phyloP scores from a whole-genome alignment of 2,113 vertebrate species.

The Hyaena hyaena region DNA sequence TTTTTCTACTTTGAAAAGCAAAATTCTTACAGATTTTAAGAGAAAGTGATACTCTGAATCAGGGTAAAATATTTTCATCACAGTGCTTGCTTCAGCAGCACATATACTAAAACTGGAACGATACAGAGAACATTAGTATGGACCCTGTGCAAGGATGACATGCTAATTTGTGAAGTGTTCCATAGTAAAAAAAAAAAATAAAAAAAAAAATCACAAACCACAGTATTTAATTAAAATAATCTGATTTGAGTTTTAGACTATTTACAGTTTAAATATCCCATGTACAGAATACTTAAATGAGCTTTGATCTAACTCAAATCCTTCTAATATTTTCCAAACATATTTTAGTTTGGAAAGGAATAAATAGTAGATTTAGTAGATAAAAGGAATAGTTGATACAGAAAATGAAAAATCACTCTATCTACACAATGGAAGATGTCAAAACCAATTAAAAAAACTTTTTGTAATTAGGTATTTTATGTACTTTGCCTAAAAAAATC shows the following conservation, averaged over 20 bases:
- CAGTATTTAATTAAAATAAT: constrained; percentile 34
- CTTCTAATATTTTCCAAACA: constrained; percentile 49
- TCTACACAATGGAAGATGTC: neutral
- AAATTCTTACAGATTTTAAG: constrained; percentile 14
- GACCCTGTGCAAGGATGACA: too few species aligned
- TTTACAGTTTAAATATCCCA: neutral
- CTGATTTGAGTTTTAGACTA: neutral
- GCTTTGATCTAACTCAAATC: constrained; percentile 33
- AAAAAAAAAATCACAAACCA: neutral
- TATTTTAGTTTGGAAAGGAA: too few species aligned
- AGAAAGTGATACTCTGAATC: constrained; percentile 45
- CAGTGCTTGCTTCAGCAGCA: neutral
- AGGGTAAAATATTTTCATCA: constrained; percentile 18
- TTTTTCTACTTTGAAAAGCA: constrained; percentile 6
- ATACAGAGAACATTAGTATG: too few species aligned
- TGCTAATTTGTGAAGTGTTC: too few species aligned
- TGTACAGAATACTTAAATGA: constrained; percentile 18
- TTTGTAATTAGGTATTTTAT: neutral
- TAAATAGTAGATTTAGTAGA: too few species aligned
- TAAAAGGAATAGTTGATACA: neutral
- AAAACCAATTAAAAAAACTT: neutral
- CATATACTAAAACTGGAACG: too few species aligned
- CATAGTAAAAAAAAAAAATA: neutral
- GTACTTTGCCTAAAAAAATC: neutral
- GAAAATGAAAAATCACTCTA: neutral